These are phyloP conservation scores for Bucorvus abyssinicus DNA, from an alignment of 2,797 vertebrate genomes.

Conservation along the genomic window DNA sequence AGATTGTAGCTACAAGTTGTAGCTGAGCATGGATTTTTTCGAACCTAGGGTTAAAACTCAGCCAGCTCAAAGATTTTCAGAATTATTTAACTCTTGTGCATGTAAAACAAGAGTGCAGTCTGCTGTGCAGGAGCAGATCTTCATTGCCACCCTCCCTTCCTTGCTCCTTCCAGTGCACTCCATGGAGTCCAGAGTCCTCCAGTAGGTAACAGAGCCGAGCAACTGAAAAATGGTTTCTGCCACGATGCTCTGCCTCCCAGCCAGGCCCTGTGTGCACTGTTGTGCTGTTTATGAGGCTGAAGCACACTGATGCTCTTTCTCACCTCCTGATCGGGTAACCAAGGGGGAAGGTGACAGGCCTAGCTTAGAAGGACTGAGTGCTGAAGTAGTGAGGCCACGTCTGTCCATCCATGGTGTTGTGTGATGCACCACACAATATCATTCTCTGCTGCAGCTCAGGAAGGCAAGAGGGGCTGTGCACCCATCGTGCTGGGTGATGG, in stretches of 20 bases:
- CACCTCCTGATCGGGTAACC: not conserved
- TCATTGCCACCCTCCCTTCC: not conserved
- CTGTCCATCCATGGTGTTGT: not conserved
- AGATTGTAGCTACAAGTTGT: not conserved
- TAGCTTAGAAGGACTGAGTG: not conserved
- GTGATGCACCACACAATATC: not conserved
- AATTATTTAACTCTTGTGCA: not conserved
- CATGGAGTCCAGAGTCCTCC: not conserved
- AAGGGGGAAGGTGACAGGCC: not conserved
- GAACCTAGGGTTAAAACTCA: not conserved
- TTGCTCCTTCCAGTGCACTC: not conserved
- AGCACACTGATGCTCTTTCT: not conserved
- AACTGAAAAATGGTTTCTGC: not conserved
- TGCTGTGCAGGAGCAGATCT: not conserved
- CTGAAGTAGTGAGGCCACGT: not conserved
- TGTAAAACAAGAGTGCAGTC: not conserved
- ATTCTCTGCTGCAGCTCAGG: not conserved
- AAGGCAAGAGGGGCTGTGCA: not conserved
- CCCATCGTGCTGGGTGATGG: not conserved
- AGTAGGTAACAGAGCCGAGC: not conserved
- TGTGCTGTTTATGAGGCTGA: not conserved
- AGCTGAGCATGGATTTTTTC: not conserved
- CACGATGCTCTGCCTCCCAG: not conserved
- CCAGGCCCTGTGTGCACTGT: fast-evolving
- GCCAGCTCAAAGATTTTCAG: not conserved